Evolutionary conservation across 2,113 vertebrate genomes (phyloP).

Genomic region (Chaenogobius annularis): DNA sequence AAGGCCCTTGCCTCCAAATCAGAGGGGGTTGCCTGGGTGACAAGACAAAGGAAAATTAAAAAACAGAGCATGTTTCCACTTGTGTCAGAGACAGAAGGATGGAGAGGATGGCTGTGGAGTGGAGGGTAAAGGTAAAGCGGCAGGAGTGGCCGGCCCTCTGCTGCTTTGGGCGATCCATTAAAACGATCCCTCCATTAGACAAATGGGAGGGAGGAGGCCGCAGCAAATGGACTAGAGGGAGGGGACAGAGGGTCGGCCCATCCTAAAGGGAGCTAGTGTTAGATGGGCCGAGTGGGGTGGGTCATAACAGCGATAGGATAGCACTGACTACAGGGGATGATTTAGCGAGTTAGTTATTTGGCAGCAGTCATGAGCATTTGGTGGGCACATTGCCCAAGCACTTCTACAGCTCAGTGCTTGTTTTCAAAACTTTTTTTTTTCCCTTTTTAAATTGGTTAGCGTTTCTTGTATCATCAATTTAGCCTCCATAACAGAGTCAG

Average conservation of each 20-base stretch:
- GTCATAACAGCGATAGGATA: constrained; percentile 40
- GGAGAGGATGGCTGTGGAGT: constrained; percentile 62
- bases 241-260: constrained; percentile 57
- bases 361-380: constrained; percentile 33
- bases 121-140: constrained; percentile 60
- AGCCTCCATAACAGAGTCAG: constrained; percentile 2
- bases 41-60: constrained; percentile 63
- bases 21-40: constrained; percentile 67
- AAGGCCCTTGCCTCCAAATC: constrained; percentile 49
- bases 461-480: background rate
- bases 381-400: constrained; percentile 5
- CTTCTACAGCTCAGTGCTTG: constrained; percentile 13
- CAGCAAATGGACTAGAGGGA: constrained; percentile 54
- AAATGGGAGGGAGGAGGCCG: constrained; percentile 63
- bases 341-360: constrained; percentile 39
- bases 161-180: constrained; percentile 68
- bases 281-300: constrained; percentile 44
- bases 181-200: constrained; percentile 70
- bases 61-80: constrained; percentile 63
- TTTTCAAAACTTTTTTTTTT: constrained; percentile 3
- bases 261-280: constrained; percentile 41
- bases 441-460: constrained; percentile 5
- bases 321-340: constrained; percentile 41
- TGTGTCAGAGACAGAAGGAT: constrained; percentile 48
- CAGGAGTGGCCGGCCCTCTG: constrained; percentile 51